Percentiles rank a stretch among this genome's conserved stretches.
These are phyloP conservation scores for Chrosomus eos DNA, from an alignment of 2,797 vertebrate genomes.

Conservation along the genomic window DNA sequence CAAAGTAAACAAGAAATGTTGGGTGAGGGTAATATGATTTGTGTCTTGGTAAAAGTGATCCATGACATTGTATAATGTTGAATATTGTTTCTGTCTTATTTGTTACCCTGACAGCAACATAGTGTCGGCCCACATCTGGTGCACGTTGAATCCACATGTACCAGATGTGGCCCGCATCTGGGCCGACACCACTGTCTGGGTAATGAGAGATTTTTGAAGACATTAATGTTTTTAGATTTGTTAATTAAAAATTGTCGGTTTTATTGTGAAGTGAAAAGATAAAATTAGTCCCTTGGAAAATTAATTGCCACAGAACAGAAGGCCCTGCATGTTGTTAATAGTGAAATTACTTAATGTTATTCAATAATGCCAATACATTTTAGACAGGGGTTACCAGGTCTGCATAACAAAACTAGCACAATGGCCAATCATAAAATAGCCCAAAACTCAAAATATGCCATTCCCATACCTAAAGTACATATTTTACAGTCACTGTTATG, in stretches of 20 bases:
- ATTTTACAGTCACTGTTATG: too few species aligned
- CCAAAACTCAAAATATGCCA: too few species aligned
- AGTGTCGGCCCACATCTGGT: too few species aligned
- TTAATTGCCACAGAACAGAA: neutral
- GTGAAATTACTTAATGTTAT: neutral
- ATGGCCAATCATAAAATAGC: too few species aligned
- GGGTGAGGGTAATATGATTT: neutral
- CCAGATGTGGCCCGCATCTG: too few species aligned
- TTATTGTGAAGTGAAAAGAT: neutral
- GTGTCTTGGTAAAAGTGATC: neutral
- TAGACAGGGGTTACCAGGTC: too few species aligned
- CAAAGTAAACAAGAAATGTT: neutral
- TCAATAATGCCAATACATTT: too few species aligned
- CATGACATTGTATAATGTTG: neutral
- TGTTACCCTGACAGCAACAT: neutral
- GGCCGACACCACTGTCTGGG: too few species aligned
- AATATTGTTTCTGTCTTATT: neutral
- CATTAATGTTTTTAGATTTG: neutral
- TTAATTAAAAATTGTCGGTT: neutral
- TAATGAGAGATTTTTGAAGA: neutral
- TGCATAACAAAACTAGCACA: too few species aligned
- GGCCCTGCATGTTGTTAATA: neutral
- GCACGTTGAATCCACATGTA: too few species aligned
- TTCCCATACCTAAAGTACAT: too few species aligned
- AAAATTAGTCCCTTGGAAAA: neutral